Base-by-base conservation (phyloP, 2,888 invertebrate genomes). In the Lasioglossum villosulum region DNA sequence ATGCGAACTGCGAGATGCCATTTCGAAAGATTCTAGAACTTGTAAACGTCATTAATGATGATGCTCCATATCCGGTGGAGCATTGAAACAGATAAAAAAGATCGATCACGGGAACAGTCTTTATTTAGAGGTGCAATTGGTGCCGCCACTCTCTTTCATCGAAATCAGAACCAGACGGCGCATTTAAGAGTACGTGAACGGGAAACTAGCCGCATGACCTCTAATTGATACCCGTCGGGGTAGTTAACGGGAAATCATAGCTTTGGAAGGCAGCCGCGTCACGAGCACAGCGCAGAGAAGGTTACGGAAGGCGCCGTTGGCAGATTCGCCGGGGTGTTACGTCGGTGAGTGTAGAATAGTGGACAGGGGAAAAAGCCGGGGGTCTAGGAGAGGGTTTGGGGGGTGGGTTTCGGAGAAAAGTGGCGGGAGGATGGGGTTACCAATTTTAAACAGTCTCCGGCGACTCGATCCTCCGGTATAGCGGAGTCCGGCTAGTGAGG, bases 401-500 rank as follows among this genome's bases (percentile, higher is more conserved):
- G 59, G 27, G 27, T 4, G 63, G 30, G 63, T 6, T 63, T 19
- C 30, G 63, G 68, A 68, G 68, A 34, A 68, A 68, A 68, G 68
- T 34, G 68, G 37, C 68, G 23, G 10, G 27, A 70, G 78, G 37
- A 39, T 59, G 83, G 84, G 84, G 83, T 83, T 86, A 84, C 86
- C 86, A 91, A 91, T 91, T 90, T 90, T 86, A 92, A 93, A 93
- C 91, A 92, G 91, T 91, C 89, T 89, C 91, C 91, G 87, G 91
- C 89, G 92, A 92, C 90, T 92, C 90, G 89, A 91, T 91, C 87
- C 86, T 88, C 83, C 85, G 80, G 83, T 83, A 91, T 83, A 88
- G 84, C 83, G 77, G 82, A 88, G 90, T 90, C 83, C 90, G 77
- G 87, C 87, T 90, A 91, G 91, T 88, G 91, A 84, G 91, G 78